Percentiles rank a stretch among this genome's conserved stretches.
Evolutionary conservation across 2,888 invertebrate species (phyloP).

Genomic region (Ectemnius continuus): DNA sequence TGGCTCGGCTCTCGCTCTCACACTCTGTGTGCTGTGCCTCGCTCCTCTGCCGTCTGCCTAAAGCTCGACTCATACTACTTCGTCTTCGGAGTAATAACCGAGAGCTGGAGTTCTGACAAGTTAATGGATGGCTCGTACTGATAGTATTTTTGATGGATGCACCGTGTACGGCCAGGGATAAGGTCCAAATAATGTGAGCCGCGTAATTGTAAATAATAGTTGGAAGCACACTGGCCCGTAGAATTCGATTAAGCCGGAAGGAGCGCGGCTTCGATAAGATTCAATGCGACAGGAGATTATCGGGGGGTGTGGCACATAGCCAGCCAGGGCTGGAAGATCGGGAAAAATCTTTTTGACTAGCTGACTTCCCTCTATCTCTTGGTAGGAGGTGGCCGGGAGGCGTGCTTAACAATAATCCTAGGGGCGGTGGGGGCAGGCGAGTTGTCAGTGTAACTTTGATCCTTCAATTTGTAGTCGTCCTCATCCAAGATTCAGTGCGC

Average conservation of each 20-base stretch:
- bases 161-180: not conserved
- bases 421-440: not conserved
- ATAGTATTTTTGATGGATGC: constrained; percentile 5
- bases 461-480: constrained; percentile 56
- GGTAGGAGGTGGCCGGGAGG: too few relatives aligned
- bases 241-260: too few relatives aligned
- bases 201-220: too few relatives aligned
- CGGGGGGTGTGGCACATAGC: too few relatives aligned
- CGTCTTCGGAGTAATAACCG: constrained; percentile 4
- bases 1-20: not conserved
- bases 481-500: constrained; percentile 59
- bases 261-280: too few relatives aligned
- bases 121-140: constrained; percentile 4
- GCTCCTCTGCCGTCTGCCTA: constrained; percentile 1
- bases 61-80: not conserved
- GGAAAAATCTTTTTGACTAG: too few relatives aligned
- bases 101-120: constrained; percentile 1
- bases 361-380: too few relatives aligned
- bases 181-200: not conserved
- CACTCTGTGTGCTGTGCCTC: too few relatives aligned
- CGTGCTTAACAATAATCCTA: constrained; percentile 33
- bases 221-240: too few relatives aligned
- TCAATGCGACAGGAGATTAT: too few relatives aligned
- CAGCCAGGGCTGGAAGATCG: too few relatives aligned
- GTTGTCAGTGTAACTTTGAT: constrained; percentile 46